Evolutionary conservation across 1,140 invertebrate genomes (phyloP).

Genomic region (Bactericera cockerelli): DNA sequence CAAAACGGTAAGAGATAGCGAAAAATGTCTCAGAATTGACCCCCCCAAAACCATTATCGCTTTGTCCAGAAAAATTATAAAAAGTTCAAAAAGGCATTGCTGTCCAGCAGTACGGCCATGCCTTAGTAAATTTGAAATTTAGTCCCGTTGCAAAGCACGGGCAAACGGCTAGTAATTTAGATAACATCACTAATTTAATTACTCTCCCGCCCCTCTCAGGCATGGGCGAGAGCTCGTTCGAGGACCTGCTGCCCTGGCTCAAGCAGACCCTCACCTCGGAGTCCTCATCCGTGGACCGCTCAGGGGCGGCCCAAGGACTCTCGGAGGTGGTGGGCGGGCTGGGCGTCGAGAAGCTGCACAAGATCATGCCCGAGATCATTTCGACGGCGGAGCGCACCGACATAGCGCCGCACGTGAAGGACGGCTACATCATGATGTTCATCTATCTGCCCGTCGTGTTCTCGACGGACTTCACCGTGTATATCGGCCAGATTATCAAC

Average conservation of each 20-base stretch:
- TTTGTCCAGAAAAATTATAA: too few relatives aligned
- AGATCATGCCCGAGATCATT: constrained; percentile 97
- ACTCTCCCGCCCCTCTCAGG: too few relatives aligned
- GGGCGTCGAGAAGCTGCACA: constrained; percentile 86
- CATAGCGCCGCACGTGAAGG: constrained; percentile 93
- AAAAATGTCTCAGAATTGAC: too few relatives aligned
- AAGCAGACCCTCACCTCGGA: constrained; percentile 97
- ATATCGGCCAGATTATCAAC: constrained; percentile 94
- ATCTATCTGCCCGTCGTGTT: constrained; percentile 98
- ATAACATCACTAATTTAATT: too few relatives aligned
- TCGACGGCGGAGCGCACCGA: constrained; percentile 83
- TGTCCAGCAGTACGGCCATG: too few relatives aligned
- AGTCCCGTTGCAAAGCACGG: too few relatives aligned
- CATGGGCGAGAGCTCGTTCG: constrained; percentile 90
- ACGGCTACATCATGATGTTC: constrained; percentile 99
- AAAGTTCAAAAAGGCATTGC: too few relatives aligned
- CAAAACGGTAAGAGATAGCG: too few relatives aligned
- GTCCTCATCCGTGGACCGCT: constrained; percentile 84
- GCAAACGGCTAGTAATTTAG: too few relatives aligned
- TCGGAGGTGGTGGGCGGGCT: constrained; percentile 90
- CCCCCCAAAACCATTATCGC: too few relatives aligned
- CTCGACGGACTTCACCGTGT: constrained; percentile 84
- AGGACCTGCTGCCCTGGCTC: constrained; percentile 91
- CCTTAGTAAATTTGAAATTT: too few relatives aligned
- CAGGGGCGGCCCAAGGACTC: constrained; percentile 93